A percentile compares a stretch with the other conserved stretches of the same genome.
phyloP scores from a whole-genome alignment of 2,888 invertebrate species.

The Crepidodera aurea region DNA sequence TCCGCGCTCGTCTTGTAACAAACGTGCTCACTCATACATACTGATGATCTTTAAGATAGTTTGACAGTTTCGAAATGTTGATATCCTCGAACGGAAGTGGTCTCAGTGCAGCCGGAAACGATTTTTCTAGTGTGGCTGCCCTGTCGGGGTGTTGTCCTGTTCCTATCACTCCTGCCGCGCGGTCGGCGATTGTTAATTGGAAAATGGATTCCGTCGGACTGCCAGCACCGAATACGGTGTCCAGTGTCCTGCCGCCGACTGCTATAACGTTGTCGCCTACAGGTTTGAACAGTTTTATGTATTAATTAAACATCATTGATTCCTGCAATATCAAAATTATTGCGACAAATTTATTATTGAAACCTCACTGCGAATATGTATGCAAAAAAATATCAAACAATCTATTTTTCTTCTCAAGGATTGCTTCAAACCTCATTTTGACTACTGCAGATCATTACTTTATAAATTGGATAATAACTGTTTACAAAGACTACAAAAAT shows the following conservation, averaged over 20 bases:
- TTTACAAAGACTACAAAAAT: too few species aligned
- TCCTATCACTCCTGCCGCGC: slow-evolving; percentile 65
- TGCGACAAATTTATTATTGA: too few species aligned
- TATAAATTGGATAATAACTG: too few species aligned
- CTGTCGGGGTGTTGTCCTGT: slow-evolving; percentile 62
- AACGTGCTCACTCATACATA: slow-evolving; percentile 8
- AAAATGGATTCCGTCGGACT: slow-evolving; percentile 70
- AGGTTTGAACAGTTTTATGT: slow-evolving; percentile 54
- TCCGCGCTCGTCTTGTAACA: slow-evolving; percentile 9
- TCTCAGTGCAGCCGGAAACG: slow-evolving; percentile 59
- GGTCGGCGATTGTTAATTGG: slow-evolving; percentile 62
- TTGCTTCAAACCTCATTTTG: too few species aligned
- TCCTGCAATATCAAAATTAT: too few species aligned
- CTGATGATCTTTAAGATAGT: slow-evolving; percentile 12
- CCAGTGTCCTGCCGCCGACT: slow-evolving; percentile 60
- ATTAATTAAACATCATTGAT: too few species aligned
- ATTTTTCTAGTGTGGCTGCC: slow-evolving; percentile 60
- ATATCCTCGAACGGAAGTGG: slow-evolving; percentile 70
- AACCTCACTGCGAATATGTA: too few species aligned
- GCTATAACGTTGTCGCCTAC: slow-evolving; percentile 68
- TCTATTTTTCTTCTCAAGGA: too few species aligned
- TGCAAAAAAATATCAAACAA: too few species aligned
- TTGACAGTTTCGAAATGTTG: slow-evolving; percentile 63
- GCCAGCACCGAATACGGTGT: slow-evolving; percentile 65
- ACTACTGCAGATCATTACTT: too few species aligned